phyloP scores from a whole-genome alignment of 2,113 vertebrate genomes.

The Pristiophorus japonicus region DNA sequence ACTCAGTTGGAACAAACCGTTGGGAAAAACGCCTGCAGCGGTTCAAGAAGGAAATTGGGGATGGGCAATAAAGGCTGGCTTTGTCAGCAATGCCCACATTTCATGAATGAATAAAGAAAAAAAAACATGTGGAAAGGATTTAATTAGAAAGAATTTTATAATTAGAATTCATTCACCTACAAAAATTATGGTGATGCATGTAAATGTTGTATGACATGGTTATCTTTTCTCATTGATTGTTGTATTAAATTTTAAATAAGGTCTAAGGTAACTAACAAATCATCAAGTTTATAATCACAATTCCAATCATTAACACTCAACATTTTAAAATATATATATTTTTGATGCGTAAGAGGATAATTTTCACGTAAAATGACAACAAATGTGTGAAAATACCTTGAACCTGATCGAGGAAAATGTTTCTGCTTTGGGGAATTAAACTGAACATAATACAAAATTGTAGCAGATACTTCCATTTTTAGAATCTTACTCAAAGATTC shows the following conservation, averaged over 20 bases:
- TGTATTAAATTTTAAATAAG: background rate
- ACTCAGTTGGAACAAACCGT: no score
- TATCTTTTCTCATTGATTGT: background rate
- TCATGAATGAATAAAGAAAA: no score
- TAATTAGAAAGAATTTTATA: background rate
- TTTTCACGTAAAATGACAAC: background rate
- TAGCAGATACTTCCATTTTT: background rate
- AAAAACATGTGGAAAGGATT: background rate
- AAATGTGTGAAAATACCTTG: background rate
- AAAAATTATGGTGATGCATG: background rate
- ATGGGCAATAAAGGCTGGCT: no score
- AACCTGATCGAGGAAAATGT: background rate
- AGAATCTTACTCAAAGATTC: background rate
- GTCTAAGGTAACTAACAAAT: background rate
- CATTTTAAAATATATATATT: background rate
- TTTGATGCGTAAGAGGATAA: background rate
- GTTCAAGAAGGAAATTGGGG: no score
- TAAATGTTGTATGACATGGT: background rate
- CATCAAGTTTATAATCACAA: background rate
- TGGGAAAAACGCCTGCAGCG: no score
- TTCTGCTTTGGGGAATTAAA: background rate
- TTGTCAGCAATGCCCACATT: no score
- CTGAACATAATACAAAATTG: background rate
- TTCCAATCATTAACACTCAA: background rate
- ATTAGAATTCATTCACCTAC: background rate